phyloP scores from a whole-genome alignment of 2,797 vertebrate species.

The Garrulus glandarius region DNA sequence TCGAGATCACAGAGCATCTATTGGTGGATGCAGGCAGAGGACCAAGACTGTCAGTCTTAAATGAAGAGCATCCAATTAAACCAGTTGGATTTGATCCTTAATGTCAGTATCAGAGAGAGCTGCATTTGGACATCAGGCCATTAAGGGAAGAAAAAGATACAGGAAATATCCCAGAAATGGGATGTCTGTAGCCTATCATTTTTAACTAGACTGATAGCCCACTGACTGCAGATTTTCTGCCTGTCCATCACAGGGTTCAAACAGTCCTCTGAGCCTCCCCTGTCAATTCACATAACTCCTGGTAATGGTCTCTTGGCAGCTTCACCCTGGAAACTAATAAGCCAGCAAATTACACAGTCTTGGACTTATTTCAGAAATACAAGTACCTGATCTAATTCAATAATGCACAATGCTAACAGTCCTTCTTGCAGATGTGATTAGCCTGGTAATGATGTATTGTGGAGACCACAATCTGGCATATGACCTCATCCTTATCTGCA shows the following conservation, averaged over 20 bases:
- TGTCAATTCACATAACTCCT: constrained; percentile 51
- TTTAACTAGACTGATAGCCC: not conserved
- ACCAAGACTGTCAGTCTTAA: not conserved
- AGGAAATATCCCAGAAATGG: not conserved
- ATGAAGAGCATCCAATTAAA: not conserved
- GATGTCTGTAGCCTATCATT: not conserved
- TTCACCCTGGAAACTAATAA: constrained; percentile 38
- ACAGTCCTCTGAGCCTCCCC: constrained; percentile 28
- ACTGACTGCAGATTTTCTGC: constrained; percentile 13
- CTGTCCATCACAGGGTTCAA: constrained; percentile 38
- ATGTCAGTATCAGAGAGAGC: not conserved
- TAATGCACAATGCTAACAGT: constrained; percentile 43
- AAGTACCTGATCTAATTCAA: constrained; percentile 64
- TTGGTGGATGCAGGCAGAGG: not conserved
- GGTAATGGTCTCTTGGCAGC: constrained; percentile 53
- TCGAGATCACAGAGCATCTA: not conserved
- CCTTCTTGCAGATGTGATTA: constrained; percentile 56
- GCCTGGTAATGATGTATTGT: constrained; percentile 38
- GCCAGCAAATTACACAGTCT: constrained; percentile 23
- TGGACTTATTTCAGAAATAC: constrained; percentile 55
- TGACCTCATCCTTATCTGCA: constrained; percentile 66
- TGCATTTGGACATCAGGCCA: not conserved
- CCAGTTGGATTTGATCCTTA: not conserved
- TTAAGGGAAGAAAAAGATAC: not conserved
- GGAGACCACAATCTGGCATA: constrained; percentile 8